Evolutionary conservation across 2,888 invertebrate genomes (phyloP), one percentile per base, ranked within the genome.

Genomic region (Heterodera filipjevi): DNA sequence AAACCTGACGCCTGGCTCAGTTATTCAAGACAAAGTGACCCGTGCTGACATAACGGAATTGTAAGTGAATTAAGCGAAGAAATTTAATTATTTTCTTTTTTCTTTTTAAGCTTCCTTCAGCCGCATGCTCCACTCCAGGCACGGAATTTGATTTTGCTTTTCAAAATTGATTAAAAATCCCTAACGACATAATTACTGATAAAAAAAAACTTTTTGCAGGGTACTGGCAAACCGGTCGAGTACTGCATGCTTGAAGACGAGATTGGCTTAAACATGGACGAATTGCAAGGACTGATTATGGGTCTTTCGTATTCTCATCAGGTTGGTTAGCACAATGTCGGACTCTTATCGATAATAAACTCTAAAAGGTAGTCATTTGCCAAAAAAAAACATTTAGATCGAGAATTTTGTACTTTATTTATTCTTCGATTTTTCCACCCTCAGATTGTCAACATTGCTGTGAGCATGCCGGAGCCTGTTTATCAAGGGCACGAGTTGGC

Each of bases 401-500:
- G n/a, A n/a, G n/a, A n/a, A 10, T 71, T 35, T 14, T 35, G 30
- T 19, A 71, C 22, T 6, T 71, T 14, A 19, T 35, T 35, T 19
- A 19, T 71, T 32, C 49, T 30, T 14, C 27, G 14, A 39, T 53
- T 73, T 46, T 14, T 22, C 2, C 33, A 35, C 30, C 10, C 5
- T 22, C 27, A 75, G 75, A 81, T 81, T 49, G 76, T 79, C 12
- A 66, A 66, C 22, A 64, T 75, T 16, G 82, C 81, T n/a, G 72
- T 79, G 22, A 66, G 78, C 30, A 74, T 87, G 22, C 86, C 87
- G 10, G 86, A 86, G 77, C 85, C 86, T 2, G 82, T 87, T 1
- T 86, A 82, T 68, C 83, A 84, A 44, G 86, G 86, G 0, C 85
- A 87, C 53, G 86, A 85, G 71, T 84, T 86, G 79, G 87, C 87